Conservation (phyloP, 2,797 vertebrate species). For the Menidia menidia region DNA sequence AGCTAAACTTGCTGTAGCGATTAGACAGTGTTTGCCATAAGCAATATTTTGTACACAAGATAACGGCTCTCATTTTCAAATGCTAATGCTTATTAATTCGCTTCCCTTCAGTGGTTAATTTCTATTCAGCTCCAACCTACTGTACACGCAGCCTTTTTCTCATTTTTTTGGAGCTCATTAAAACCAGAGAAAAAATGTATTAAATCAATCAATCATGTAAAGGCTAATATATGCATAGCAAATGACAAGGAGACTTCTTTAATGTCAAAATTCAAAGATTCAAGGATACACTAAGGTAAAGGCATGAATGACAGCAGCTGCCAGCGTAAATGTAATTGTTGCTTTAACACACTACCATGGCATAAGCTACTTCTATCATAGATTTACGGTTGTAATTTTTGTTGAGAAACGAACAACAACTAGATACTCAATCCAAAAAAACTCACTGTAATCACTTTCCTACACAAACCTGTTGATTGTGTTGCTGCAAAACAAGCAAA, state of each 20-base stretch:
- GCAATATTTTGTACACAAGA: slow-evolving; percentile 83
- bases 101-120: slow-evolving; percentile 78
- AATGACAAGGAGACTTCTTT: slow-evolving; percentile 78
- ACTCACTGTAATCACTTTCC: slow-evolving; percentile 55
- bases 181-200: slow-evolving; percentile 76
- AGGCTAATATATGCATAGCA: slow-evolving; percentile 82
- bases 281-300: slow-evolving; percentile 43
- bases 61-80: slow-evolving; percentile 83
- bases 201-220: slow-evolving; percentile 83
- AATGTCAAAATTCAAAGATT: slow-evolving; percentile 77
- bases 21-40: slow-evolving; percentile 83
- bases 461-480: slow-evolving; percentile 62
- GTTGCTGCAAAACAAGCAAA: slow-evolving; percentile 40
- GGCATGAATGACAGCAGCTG: slow-evolving; percentile 12
- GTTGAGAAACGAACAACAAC: slow-evolving; percentile 49
- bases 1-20: slow-evolving; percentile 81
- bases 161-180: slow-evolving; percentile 62
- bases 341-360: slow-evolving; percentile 39
- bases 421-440: slow-evolving; percentile 45
- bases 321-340: slow-evolving; percentile 36
- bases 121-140: slow-evolving; percentile 77
- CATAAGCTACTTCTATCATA: slow-evolving; percentile 32
- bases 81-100: slow-evolving; percentile 83
- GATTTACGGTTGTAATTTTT: slow-evolving; percentile 46
- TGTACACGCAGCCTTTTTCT: slow-evolving; percentile 63